Evolutionary conservation across 2,113 vertebrate genomes (phyloP), one percentile per base, ranked within the genome.

Genomic region (Gasterosteus nipponicus): DNA sequence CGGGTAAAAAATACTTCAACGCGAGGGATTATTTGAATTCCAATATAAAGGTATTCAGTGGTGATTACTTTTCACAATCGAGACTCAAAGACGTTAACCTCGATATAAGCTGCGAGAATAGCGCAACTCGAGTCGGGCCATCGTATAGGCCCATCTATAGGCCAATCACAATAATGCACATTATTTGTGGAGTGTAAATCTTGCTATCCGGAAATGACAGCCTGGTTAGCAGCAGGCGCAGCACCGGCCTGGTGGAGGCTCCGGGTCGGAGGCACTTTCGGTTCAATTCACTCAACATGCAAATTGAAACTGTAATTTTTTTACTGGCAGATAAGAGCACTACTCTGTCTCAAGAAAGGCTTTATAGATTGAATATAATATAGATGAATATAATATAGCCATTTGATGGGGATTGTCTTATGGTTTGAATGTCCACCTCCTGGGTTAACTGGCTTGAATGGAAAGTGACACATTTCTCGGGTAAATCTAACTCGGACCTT

Each of bases 261-360:
- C 70, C 38, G 73, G 56, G 73, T 80, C 81, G 76, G 69, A 87
- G 56, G 77, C 77, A 73, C 74, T 86, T 85, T 87, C 63, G 73
- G 69, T 81, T 86, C 77, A 81, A 72, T 86, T 90, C 90, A 87
- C 89, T 90, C 84, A 81, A 84, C 76, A 90, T 91, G 90, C 89
- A 91, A 91, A 91, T 89, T 90, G 81, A 87, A 90, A 87, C 72
- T 84, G 65, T 87, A 88, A 91, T 90, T 90, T 87, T 89, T 89
- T 91, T 89, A 91, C 76, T 42, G 63, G 53, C 72, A 73, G 89
- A 91, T 91, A 88, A 89, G 80, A 83, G 78, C 44, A 31, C 80
- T 75, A 64, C 81, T 88, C 84, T 70, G 78, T 87, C 89, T 86
- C 89, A 86, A 88, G 88, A 88, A 86, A 47, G 72, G 66, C 73